A percentile compares a stretch with the other conserved stretches of the same genome.
Evolutionary conservation across 2,888 invertebrate genomes (phyloP).

Genomic region (Morpho achilles): DNA sequence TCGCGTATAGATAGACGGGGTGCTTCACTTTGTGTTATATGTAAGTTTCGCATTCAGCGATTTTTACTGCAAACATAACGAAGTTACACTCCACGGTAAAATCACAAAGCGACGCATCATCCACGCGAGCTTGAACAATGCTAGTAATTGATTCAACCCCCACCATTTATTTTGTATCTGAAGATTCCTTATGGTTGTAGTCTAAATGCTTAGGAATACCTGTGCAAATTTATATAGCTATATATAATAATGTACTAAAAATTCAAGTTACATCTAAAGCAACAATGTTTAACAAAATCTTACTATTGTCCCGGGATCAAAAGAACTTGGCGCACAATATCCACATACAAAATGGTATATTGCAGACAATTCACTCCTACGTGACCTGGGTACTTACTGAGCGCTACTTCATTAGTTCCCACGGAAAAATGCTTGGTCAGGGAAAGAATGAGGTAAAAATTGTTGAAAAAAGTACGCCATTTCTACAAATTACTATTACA

Average conservation of each 20-base stretch:
- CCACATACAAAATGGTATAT: conserved; percentile 26
- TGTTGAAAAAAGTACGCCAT: conserved; percentile 10
- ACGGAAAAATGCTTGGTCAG: conserved; percentile 27
- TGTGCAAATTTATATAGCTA: background rate
- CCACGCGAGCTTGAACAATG: too few species aligned
- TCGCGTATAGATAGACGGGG: too few species aligned
- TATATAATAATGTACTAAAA: conserved; percentile 9
- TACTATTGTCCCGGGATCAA: conserved; percentile 24
- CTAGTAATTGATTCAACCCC: too few species aligned
- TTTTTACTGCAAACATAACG: too few species aligned
- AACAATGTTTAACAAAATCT: conserved; percentile 16
- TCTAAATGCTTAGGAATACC: background rate
- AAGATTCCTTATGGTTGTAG: too few species aligned
- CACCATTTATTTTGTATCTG: too few species aligned
- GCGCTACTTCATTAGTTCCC: conserved; percentile 28
- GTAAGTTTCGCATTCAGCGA: too few species aligned
- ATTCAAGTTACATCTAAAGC: conserved; percentile 13
- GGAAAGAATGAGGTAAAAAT: conserved; percentile 14
- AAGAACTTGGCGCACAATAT: conserved; percentile 22
- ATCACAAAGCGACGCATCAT: too few species aligned
- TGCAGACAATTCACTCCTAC: conserved; percentile 28
- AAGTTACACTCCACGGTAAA: too few species aligned
- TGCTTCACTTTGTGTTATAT: too few species aligned
- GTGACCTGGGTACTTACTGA: conserved; percentile 25
- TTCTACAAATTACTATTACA: too few species aligned